Evolutionary conservation across 2,113 vertebrate species (phyloP).

Genomic region (Ammodytes dubius): DNA sequence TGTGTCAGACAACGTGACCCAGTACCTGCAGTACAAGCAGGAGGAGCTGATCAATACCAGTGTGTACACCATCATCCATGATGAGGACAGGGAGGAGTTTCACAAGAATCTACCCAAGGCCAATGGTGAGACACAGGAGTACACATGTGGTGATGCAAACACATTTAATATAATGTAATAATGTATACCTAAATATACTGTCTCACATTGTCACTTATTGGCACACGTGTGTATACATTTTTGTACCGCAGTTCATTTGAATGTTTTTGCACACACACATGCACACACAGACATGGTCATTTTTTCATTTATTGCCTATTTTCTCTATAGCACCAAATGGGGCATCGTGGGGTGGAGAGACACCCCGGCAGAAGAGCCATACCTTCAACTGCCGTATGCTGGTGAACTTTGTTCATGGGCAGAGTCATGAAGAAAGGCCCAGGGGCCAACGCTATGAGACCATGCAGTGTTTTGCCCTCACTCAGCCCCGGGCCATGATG

Average conservation of each 20-base stretch:
- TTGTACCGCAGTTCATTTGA: neutral
- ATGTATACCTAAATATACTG: neutral
- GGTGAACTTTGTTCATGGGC: conserved; percentile 88
- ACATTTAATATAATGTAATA: neutral
- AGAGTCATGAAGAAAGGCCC: conserved; percentile 83
- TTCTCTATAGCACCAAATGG: conserved; percentile 87
- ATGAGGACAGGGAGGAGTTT: conserved; percentile 95
- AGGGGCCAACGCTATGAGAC: conserved; percentile 92
- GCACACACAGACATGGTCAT: neutral
- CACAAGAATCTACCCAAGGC: conserved; percentile 97
- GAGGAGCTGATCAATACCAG: conserved; percentile 98
- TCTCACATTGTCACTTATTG: neutral
- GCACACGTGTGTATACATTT: neutral
- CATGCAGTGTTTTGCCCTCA: conserved; percentile 99
- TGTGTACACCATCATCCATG: conserved; percentile 95
- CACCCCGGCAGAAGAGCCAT: conserved; percentile 94
- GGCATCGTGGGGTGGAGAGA: conserved; percentile 92
- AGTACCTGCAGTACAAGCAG: conserved; percentile 97
- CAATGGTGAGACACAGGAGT: conserved; percentile 83
- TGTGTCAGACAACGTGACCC: conserved; percentile 98
- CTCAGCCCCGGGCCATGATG: conserved; percentile 97
- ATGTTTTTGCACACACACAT: neutral
- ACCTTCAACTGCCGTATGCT: conserved; percentile 98
- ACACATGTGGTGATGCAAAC: neutral
- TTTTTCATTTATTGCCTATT: neutral